Conservation (phyloP, 2,888 invertebrate genomes). For the Prosapia bicincta region DNA sequence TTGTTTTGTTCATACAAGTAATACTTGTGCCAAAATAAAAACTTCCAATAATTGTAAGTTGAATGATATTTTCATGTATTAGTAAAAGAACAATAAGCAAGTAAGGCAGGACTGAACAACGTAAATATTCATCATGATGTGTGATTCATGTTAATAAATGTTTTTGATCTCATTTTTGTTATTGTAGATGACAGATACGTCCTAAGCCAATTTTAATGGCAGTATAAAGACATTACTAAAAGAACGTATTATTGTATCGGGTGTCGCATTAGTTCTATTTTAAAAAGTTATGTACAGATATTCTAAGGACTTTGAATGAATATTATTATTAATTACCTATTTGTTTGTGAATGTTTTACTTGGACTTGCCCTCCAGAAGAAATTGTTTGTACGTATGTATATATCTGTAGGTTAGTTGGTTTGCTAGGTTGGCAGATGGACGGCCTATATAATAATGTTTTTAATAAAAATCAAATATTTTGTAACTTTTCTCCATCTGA, state of each 20-base stretch:
- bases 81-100: slow-evolving; percentile 21
- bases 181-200: slow-evolving; percentile 29
- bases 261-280: background rate
- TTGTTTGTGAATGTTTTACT: background rate
- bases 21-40: background rate
- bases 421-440: slow-evolving; percentile 29
- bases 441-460: slow-evolving; percentile 33
- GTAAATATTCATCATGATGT: slow-evolving; percentile 28
- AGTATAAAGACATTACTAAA: background rate
- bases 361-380: slow-evolving; percentile 12
- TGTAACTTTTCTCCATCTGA: slow-evolving; percentile 13
- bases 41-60: background rate
- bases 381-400: slow-evolving; percentile 34
- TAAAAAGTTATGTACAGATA: background rate
- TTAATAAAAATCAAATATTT: slow-evolving; percentile 22
- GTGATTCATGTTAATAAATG: slow-evolving; percentile 34
- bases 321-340: background rate
- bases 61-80: slow-evolving; percentile 28
- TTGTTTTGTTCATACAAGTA: background rate
- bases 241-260: background rate
- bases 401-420: slow-evolving; percentile 30
- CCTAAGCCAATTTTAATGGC: slow-evolving; percentile 19
- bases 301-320: background rate
- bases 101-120: slow-evolving; percentile 3
- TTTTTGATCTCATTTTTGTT: slow-evolving; percentile 35